Evolutionary conservation across 92 coral and sea anemone genomes (phyloP).

Genomic region (Zoanthus sociatus): DNA sequence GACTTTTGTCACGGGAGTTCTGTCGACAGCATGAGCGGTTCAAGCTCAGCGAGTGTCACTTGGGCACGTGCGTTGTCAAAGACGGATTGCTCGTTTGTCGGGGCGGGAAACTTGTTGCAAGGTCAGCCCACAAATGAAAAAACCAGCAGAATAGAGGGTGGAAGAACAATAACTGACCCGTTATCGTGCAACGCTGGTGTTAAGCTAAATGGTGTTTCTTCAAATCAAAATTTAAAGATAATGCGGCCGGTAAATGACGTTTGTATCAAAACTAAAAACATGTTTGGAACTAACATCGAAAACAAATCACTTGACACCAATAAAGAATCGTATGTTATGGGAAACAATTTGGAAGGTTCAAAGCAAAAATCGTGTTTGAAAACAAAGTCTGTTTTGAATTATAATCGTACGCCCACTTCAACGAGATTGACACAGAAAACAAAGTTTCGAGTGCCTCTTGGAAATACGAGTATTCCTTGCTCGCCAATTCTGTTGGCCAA

Average conservation of each 20-base stretch:
- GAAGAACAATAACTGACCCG: neutral
- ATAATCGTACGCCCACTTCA: slow-evolving; percentile 20
- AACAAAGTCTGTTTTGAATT: slow-evolving; percentile 14
- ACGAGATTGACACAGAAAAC: slow-evolving; percentile 39
- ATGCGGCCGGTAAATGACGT: neutral
- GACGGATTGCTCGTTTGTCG: slow-evolving; percentile 36
- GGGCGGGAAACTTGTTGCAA: slow-evolving; percentile 46
- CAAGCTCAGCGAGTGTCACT: slow-evolving; percentile 5
- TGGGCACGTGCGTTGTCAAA: slow-evolving; percentile 35
- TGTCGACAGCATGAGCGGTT: slow-evolving; percentile 16
- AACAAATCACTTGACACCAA: neutral
- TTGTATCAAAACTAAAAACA: neutral
- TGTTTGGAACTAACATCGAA: neutral
- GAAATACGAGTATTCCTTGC: slow-evolving; percentile 14
- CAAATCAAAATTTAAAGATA: slow-evolving; percentile 9
- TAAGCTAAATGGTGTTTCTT: slow-evolving; percentile 3
- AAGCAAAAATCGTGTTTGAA: slow-evolving; percentile 24
- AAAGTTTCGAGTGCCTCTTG: slow-evolving; percentile 38
- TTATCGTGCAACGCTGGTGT: slow-evolving; percentile 13
- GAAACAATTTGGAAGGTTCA: neutral
- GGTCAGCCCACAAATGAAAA: slow-evolving; percentile 36
- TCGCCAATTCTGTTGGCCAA: slow-evolving; percentile 35
- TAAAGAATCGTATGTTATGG: neutral
- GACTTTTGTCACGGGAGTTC: neutral
- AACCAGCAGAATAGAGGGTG: slow-evolving; percentile 2